Conservation (phyloP, 2,888 invertebrate species). For the Diarsia brunnea region DNA sequence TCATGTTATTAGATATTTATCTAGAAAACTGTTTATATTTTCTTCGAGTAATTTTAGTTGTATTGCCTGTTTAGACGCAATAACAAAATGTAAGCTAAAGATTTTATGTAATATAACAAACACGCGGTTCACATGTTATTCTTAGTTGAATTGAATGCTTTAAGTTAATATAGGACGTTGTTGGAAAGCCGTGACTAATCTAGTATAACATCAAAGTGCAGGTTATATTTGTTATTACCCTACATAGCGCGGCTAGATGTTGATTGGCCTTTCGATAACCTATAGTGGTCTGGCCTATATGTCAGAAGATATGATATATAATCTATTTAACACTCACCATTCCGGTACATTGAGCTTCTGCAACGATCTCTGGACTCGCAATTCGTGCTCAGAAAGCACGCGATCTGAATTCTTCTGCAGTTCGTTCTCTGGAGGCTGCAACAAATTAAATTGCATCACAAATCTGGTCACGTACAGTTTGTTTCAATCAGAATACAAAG, state of each 20-base stretch:
- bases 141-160: constrained; percentile 25
- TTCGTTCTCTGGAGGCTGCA: constrained; percentile 98
- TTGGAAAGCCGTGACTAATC: constrained; percentile 57
- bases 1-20: constrained; percentile 36
- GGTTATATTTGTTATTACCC: constrained; percentile 62
- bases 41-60: constrained; percentile 2
- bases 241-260: constrained; percentile 57
- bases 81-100: constrained; percentile 26
- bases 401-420: constrained; percentile 96
- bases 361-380: constrained; percentile 97
- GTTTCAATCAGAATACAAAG: constrained; percentile 24
- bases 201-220: constrained; percentile 54
- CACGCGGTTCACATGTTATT: constrained; percentile 17
- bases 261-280: constrained; percentile 63
- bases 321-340: constrained; percentile 92
- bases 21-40: constrained; percentile 30
- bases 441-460: constrained; percentile 72
- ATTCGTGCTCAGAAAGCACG: constrained; percentile 97
- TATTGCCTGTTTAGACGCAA: constrained; percentile 13
- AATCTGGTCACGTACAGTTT: constrained; percentile 19
- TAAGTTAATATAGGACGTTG: constrained; percentile 39
- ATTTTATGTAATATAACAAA: constrained; percentile 25
- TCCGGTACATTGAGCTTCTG: constrained; percentile 98
- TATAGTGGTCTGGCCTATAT: constrained; percentile 41
- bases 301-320: constrained; percentile 37